Base-by-base conservation (phyloP, 2,888 invertebrate genomes). In the Acanthacorydalis orientalis region DNA sequence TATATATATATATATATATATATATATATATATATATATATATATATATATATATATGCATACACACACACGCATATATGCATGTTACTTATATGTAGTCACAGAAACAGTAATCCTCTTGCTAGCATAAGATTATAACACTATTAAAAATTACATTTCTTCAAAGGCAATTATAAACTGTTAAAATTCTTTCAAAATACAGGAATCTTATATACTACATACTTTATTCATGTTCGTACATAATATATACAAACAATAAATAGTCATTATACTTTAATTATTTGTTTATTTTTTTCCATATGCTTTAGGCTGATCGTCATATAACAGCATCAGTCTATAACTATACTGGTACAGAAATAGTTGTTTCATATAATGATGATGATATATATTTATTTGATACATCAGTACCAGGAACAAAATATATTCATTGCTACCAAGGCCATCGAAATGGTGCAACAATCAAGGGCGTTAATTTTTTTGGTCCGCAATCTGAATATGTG, bases 321-420 rank as follows among this genome's bases (percentile, higher is more conserved):
- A 77, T 95, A 2, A 93, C 95, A 0, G 88, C 87, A 59, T 88
- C 89, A 7, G 80, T 90, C 2, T 96, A 89, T 68, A 95, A 88
- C 67, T 80, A 88, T 68, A 81, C 87, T 64, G 95, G 95, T 40
- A 76, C 83, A 45, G 90, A 93, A 70, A 80, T 96, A 46, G 69
- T 96, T 10, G 92, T 86, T n/a, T 87, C 90, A 0, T 95, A 93
- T 64, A 92, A 88, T 64, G 90, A 93, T 60, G 91, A 91, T 51
- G 85, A 89, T 57, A 85, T 96, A 54, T 95, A 89, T 66, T 69
- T 93, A 35, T 95, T 91, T 59, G 82, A 90, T 61, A 74, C 78
- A 14, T 69, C 59, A 64, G 66, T 50, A 59, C 50, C 57, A 0
- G 55, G 57, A 14, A 62, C 71, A 1, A 78, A 80, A 34, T 77